Evolutionary conservation across 2,113 vertebrate genomes (phyloP).

Genomic region (Sphaerodactylus townsendi): DNA sequence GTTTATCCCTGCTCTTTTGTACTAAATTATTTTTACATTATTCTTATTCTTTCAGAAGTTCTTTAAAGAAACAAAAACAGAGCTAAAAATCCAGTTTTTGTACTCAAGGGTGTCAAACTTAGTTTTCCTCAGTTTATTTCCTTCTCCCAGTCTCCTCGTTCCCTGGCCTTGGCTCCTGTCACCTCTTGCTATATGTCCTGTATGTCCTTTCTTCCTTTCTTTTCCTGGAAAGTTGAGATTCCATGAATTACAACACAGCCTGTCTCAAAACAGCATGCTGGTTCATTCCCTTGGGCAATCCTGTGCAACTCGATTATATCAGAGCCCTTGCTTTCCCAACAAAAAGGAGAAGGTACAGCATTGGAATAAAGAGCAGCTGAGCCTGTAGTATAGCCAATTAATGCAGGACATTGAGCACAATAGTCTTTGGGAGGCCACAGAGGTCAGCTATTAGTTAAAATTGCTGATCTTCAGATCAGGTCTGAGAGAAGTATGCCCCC

Average conservation of each 20-base stretch:
- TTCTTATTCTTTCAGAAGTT: slow-evolving; percentile 22
- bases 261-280: slow-evolving; percentile 44
- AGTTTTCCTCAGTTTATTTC: background rate
- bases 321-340: slow-evolving; percentile 55
- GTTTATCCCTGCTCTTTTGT: slow-evolving; percentile 31
- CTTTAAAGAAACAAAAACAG: slow-evolving; percentile 17
- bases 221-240: slow-evolving; percentile 20
- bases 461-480: slow-evolving; percentile 62
- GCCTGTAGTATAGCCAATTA: slow-evolving; percentile 70
- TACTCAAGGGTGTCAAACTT: background rate
- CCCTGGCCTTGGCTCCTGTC: background rate
- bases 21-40: background rate
- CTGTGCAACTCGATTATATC: slow-evolving; percentile 64
- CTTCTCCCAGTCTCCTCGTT: background rate
- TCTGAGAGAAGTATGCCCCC: slow-evolving; percentile 47
- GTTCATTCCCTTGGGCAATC: slow-evolving; percentile 46
- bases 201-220: background rate
- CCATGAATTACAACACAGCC: slow-evolving; percentile 37
- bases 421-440: slow-evolving; percentile 59
- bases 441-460: slow-evolving; percentile 67
- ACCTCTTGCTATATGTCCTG: background rate
- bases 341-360: slow-evolving; percentile 54
- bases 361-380: slow-evolving; percentile 65
- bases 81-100: slow-evolving; percentile 3
- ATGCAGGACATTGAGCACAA: slow-evolving; percentile 69